phyloP scores from a whole-genome alignment of 2,888 invertebrate species.

The Petrophora chlorosata region DNA sequence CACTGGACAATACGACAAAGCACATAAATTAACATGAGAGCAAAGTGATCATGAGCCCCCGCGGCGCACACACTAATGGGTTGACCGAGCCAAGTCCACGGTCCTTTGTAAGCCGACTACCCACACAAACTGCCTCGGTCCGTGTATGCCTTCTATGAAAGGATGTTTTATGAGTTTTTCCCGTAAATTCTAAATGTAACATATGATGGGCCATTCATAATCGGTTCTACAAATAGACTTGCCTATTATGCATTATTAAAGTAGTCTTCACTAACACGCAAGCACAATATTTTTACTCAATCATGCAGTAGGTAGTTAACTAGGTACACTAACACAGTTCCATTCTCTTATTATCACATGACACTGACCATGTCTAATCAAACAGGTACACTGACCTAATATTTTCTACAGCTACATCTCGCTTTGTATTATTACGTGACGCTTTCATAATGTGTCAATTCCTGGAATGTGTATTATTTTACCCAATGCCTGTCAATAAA shows the following conservation, averaged over 20 bases:
- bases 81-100: slow-evolving; percentile 59
- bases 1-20: slow-evolving; percentile 75
- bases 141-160: slow-evolving; percentile 26
- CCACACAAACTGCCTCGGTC: slow-evolving; percentile 27
- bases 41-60: slow-evolving; percentile 81
- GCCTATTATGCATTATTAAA: too few species aligned
- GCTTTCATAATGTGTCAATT: not conserved
- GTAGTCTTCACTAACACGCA: too few species aligned
- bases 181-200: not conserved
- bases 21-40: slow-evolving; percentile 82
- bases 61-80: slow-evolving; percentile 75
- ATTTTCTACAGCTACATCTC: too few species aligned
- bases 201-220: not conserved
- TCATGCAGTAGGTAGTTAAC: too few species aligned
- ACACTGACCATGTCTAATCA: too few species aligned
- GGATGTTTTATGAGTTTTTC: slow-evolving; percentile 33
- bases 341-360: too few species aligned
- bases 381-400: too few species aligned
- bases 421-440: too few species aligned
- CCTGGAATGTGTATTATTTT: slow-evolving; percentile 15
- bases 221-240: too few species aligned
- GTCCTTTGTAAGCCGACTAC: slow-evolving; percentile 34
- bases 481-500: not conserved
- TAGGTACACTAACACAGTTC: too few species aligned
- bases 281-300: too few species aligned